phyloP scores from a whole-genome alignment of 2,888 invertebrate genomes.

The Rhingia rostrata region DNA sequence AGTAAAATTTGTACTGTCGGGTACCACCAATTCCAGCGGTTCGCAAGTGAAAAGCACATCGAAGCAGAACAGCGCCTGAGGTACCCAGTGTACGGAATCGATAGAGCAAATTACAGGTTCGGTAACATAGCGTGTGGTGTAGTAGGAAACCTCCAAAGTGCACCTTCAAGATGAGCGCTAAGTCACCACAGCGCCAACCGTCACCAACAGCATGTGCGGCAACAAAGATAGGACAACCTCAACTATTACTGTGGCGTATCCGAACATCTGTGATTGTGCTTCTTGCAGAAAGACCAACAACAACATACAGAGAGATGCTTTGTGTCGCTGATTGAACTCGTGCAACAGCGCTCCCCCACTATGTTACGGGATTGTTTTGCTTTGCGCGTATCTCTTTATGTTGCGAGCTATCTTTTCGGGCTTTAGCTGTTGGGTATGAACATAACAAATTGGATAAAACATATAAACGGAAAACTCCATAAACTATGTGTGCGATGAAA shows the following conservation, averaged over 20 bases:
- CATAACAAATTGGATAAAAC: constrained; percentile 18
- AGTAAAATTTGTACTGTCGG: constrained; percentile 54
- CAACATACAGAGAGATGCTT: constrained; percentile 35
- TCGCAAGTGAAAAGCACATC: constrained; percentile 67
- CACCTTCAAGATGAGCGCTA: constrained; percentile 26
- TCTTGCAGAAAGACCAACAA: neutral
- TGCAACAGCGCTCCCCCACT: constrained; percentile 35
- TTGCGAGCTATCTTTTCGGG: constrained; percentile 39
- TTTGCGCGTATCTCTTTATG: constrained; percentile 34
- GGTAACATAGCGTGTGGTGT: constrained; percentile 49
- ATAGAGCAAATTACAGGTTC: constrained; percentile 68
- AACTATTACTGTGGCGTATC: constrained; percentile 34
- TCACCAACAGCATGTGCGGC: constrained; percentile 9
- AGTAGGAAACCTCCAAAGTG: constrained; percentile 42
- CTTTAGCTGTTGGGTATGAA: constrained; percentile 9
- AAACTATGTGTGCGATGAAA: constrained; percentile 57
- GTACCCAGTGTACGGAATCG: constrained; percentile 58
- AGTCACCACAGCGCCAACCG: constrained; percentile 4
- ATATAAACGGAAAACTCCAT: constrained; percentile 36
- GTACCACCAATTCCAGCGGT: constrained; percentile 7
- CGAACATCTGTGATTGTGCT: constrained; percentile 56
- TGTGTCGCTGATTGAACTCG: constrained; percentile 63
- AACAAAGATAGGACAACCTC: constrained; percentile 60
- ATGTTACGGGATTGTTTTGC: constrained; percentile 63
- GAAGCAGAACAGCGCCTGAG: constrained; percentile 57